A percentile compares a stretch with the other conserved stretches of the same genome.
Evolutionary conservation across 2,113 vertebrate species (phyloP).

Genomic region (Motacilla alba): DNA sequence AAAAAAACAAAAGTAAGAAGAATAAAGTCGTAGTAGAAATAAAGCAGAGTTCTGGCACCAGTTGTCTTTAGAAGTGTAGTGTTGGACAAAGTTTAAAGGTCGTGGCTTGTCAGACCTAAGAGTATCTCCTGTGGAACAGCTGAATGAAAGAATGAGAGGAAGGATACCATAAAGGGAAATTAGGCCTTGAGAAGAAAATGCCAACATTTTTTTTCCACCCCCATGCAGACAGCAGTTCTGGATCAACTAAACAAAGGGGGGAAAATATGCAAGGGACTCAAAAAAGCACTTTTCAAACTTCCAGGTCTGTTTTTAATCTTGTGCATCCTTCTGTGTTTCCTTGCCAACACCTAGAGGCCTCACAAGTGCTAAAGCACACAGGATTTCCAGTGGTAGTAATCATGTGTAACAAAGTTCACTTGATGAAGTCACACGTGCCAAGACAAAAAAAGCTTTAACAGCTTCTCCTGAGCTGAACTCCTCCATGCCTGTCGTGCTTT

Average conservation of each 20-base stretch:
- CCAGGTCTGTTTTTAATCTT: conserved; percentile 13
- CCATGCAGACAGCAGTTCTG: not conserved
- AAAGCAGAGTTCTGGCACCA: conserved; percentile 25
- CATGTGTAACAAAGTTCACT: fast-evolving
- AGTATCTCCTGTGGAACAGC: conserved; percentile 34
- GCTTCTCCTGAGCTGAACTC: not conserved
- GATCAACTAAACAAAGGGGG: not conserved
- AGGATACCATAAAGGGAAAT: conserved; percentile 15
- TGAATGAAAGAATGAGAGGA: conserved; percentile 17
- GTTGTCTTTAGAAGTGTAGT: not conserved
- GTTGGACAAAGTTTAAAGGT: conserved; percentile 40
- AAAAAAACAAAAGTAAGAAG: not conserved
- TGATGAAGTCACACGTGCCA: not conserved
- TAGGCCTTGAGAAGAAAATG: not conserved
- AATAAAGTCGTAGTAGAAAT: not conserved
- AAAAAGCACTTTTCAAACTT: not conserved
- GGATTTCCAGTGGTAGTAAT: not conserved
- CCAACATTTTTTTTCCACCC: not conserved
- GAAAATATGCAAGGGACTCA: not conserved
- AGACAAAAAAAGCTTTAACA: not conserved
- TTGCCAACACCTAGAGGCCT: conserved; percentile 19
- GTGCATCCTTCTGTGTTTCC: not conserved
- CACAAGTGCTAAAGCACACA: not conserved
- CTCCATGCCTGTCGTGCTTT: not conserved
- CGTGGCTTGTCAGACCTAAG: not conserved